Base-by-base conservation (phyloP, 2,888 invertebrate genomes). In the Oscheius sp. region DNA sequence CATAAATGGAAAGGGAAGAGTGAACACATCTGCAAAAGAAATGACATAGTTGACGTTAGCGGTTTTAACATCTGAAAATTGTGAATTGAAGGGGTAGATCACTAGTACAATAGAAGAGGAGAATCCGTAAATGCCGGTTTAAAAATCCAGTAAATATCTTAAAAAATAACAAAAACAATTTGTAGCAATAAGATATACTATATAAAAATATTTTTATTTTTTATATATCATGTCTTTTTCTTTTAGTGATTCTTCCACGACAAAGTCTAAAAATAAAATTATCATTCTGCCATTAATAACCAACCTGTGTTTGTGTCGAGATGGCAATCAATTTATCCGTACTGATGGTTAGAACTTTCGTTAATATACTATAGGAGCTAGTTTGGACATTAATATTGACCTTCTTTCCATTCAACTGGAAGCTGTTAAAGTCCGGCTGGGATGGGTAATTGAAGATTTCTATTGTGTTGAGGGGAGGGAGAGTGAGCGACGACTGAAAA, bases 371-470 rank as follows among this genome's bases (percentile, higher is more conserved):
- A 49, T 67, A 67, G 1, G 30, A 14, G n/a, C 44, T 30, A 20
- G 22, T 44, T 41, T 67, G 67, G 1, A 59, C 49, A 22, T 67
- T 47, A 17, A 67, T 33, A 17, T 4, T 62, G 32, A 47, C 17
- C 32, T 62, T 62, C 33, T 49, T 32, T 32, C 62, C 62, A 47
- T 62, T 62, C 36, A 62, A 38, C 3, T 68, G 71, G 71, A 80
- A 73, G 2, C 71, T 69, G 22, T 65, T 69, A 67, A 73, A 76
- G 44, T 77, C 68, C 2, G 81, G 79, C 12, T 67, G 44, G 8
- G 49, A 57, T 22, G 74, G 70, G 62, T 72, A 78, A 38, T 74
- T 76, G 71, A 80, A 74, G 49, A 81, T 73, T 51, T 80, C 80
- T n/a, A 82, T 70, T 44, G 74, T 72, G 50, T 79, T 75, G 22